Evolutionary conservation across 2,113 vertebrate genomes (phyloP), one percentile per base, ranked within the genome.

Genomic region (Coryphaenoides rupestris): DNA sequence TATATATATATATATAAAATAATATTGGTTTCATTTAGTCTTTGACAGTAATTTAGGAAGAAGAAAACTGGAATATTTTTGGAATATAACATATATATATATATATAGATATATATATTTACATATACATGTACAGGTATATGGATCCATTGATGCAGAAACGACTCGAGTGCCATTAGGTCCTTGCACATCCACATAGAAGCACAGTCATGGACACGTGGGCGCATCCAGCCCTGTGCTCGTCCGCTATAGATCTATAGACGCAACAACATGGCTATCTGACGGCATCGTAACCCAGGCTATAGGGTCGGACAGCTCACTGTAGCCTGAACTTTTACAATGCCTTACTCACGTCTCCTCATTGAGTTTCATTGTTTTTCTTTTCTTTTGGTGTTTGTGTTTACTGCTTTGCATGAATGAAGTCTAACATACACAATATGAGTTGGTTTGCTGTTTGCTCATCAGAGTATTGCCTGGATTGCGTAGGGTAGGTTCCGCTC

Each of bases 291-390:
- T 54, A 58, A 71, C 72, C 60, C 56, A 50, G 70, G 59, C 76
- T 76, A n/a, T n/a, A 60, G 60, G 69, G 69, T 78, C 70, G 50
- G 55, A 74, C 62, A 62, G 81, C 66, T 70, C 76, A 76, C 72
- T 69, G 78, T 83, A 89, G 81, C 82, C 71, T 69, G 70, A 85
- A 77, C 78, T 76, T 87, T 80, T 40, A 16, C 64, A 81, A 84
- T 85, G 87, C 89, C 88, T 88, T 90, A 90, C 74, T 79, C 66
- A 55, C 72, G 70, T 63, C 50, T 62, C 79, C 65, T 76, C 52
- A 19, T 72, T 81, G 49, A 46, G 68, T 79, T 79, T 63, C 52
- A n/a, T n/a, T n/a, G n/a, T 4, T 40, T 40, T 40, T 40, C 9
- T 40, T 40, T 40, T 40, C 33, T 40, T 40, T 40, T 40, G 19